Evolutionary conservation across 2,888 invertebrate species (phyloP).

Genomic region (Druceiella hillmani): DNA sequence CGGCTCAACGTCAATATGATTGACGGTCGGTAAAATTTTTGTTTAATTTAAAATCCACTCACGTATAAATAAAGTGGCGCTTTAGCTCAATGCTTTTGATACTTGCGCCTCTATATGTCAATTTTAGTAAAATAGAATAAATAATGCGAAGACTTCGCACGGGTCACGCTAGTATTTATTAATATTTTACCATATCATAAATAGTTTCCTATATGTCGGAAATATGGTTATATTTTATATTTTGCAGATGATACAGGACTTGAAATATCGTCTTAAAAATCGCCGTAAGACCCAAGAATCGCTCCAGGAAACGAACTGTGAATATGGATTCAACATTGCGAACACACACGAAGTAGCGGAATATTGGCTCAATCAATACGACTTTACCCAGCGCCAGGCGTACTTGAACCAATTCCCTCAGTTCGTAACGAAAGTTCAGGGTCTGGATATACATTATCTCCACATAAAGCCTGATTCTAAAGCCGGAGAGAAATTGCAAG

Average conservation of each 20-base stretch:
- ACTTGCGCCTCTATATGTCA: too few species aligned
- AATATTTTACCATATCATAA: too few species aligned
- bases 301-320: slow-evolving; percentile 65
- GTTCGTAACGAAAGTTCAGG: slow-evolving; percentile 70
- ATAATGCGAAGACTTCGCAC: too few species aligned
- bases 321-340: slow-evolving; percentile 76
- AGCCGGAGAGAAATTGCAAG: slow-evolving; percentile 20
- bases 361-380: slow-evolving; percentile 75
- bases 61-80: too few species aligned
- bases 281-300: slow-evolving; percentile 43
- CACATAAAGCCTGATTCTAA: slow-evolving; percentile 55
- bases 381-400: slow-evolving; percentile 55
- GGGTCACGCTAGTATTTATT: too few species aligned
- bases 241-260: slow-evolving; percentile 36
- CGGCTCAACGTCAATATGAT: too few species aligned
- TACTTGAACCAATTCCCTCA: slow-evolving; percentile 70
- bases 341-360: slow-evolving; percentile 58
- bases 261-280: slow-evolving; percentile 32
- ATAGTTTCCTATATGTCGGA: too few species aligned
- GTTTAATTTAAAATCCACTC: too few species aligned
- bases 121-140: too few species aligned
- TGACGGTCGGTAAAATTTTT: too few species aligned
- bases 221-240: too few species aligned
- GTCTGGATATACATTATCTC: slow-evolving; percentile 69
- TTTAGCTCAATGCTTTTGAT: too few species aligned